Percentiles rank a stretch among this genome's conserved stretches.
Evolutionary conservation across 1,140 invertebrate genomes (phyloP).

Genomic region (Trichomalopsis sarcophagae): DNA sequence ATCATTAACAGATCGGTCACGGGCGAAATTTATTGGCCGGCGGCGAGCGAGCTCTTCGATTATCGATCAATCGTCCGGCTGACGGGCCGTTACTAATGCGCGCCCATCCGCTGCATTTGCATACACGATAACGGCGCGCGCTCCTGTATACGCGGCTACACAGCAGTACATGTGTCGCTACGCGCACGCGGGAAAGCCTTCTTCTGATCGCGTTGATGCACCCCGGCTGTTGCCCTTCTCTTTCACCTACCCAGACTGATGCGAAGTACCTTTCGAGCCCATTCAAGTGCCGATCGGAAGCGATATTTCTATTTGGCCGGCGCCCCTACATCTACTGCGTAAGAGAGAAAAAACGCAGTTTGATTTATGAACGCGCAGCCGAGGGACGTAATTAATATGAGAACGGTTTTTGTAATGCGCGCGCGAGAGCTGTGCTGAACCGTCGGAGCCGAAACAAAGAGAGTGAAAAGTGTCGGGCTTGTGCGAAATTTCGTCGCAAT

Average conservation of each 20-base stretch:
- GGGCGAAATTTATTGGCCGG: constrained; percentile 44
- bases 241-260: neutral
- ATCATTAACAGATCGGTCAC: constrained; percentile 46
- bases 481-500: no score
- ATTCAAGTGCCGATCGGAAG: constrained; percentile 36
- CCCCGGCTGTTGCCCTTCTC: neutral
- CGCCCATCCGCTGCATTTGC: constrained; percentile 55
- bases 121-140: constrained; percentile 35
- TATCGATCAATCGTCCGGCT: constrained; percentile 52
- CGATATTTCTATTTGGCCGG: constrained; percentile 34
- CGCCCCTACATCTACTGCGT: neutral
- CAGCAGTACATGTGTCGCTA: no score
- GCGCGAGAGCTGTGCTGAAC: no score
- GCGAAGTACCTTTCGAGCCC: neutral
- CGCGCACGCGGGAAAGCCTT: neutral
- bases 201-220: neutral
- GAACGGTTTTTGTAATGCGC: no score
- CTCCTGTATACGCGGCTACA: neutral
- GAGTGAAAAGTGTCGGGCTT: no score
- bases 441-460: no score
- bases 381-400: neutral
- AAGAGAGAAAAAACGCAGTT: neutral
- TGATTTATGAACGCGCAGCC: constrained; percentile 16
- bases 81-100: constrained; percentile 53
- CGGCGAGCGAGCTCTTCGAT: constrained; percentile 9